Percentiles rank a stretch among this genome's conserved stretches.
These are phyloP conservation scores for Carabus problematicus DNA, from an alignment of 2,888 invertebrate genomes.

Conservation along the genomic window DNA sequence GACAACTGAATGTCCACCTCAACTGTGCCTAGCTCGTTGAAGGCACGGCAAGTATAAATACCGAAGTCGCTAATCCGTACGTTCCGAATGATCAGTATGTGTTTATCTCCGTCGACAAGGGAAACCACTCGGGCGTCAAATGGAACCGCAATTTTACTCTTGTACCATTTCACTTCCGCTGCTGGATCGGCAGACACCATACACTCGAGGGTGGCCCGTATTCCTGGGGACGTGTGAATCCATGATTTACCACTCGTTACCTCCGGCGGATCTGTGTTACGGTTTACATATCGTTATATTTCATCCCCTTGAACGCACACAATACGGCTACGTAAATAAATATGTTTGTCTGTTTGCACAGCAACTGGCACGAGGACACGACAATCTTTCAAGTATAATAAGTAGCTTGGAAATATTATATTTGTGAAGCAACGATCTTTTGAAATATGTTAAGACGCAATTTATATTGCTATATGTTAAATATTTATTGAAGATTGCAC, in stretches of 20 bases:
- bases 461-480: too few species aligned
- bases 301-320: too few species aligned
- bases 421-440: too few species aligned
- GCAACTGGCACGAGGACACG: too few species aligned
- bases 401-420: too few species aligned
- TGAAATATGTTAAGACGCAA: too few species aligned
- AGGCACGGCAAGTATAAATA: constrained; percentile 79
- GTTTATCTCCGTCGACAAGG: constrained; percentile 61
- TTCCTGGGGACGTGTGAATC: constrained; percentile 77
- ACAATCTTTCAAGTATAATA: too few species aligned
- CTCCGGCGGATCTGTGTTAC: constrained; percentile 82
- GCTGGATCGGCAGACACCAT: constrained; percentile 73
- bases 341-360: too few species aligned
- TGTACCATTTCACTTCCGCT: constrained; percentile 73
- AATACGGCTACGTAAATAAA: too few species aligned
- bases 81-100: constrained; percentile 72
- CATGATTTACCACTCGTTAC: constrained; percentile 69
- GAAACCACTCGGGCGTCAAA: constrained; percentile 59
- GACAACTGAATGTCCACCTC: constrained; percentile 77
- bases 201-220: constrained; percentile 75
- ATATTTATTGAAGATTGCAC: too few species aligned
- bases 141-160: constrained; percentile 66
- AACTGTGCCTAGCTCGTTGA: constrained; percentile 75
- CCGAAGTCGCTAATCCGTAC: constrained; percentile 76
- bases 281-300: background rate